phyloP scores from a whole-genome alignment of 2,888 invertebrate genomes.

The Diadegma fenestrale region DNA sequence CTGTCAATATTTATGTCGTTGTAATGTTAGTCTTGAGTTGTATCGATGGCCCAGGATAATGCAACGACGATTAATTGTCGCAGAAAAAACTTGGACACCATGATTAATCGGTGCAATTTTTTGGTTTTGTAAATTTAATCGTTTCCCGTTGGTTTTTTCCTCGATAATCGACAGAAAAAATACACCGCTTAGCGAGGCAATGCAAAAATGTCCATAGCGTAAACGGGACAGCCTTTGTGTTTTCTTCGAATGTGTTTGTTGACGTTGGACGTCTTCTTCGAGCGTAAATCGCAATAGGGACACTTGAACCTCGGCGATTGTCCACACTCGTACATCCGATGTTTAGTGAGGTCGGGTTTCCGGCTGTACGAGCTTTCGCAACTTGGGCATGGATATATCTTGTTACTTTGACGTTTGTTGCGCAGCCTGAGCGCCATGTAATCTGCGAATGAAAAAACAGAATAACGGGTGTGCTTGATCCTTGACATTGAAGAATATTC shows the following conservation, averaged over 20 bases:
- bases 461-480: slow-evolving; percentile 18
- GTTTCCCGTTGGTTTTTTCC: neutral
- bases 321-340: slow-evolving; percentile 81
- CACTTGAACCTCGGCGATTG: slow-evolving; percentile 82
- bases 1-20: neutral
- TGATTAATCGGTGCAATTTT: neutral
- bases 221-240: slow-evolving; percentile 71
- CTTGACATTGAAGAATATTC: neutral
- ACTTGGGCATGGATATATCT: slow-evolving; percentile 55
- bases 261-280: slow-evolving; percentile 79
- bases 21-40: slow-evolving; percentile 37
- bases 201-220: slow-evolving; percentile 59
- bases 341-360: slow-evolving; percentile 73
- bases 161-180: slow-evolving; percentile 32
- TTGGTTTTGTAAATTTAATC: neutral
- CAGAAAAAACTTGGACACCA: neutral
- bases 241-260: slow-evolving; percentile 77
- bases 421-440: neutral
- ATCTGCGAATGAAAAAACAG: slow-evolving; percentile 52
- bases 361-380: slow-evolving; percentile 55
- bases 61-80: neutral
- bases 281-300: slow-evolving; percentile 79
- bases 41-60: too few species aligned
- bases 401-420: slow-evolving; percentile 23
- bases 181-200: slow-evolving; percentile 47